Percentiles rank a stretch among this genome's conserved stretches.
Conservation (phyloP, 2,113 vertebrate species). For the Aythya baeri region DNA sequence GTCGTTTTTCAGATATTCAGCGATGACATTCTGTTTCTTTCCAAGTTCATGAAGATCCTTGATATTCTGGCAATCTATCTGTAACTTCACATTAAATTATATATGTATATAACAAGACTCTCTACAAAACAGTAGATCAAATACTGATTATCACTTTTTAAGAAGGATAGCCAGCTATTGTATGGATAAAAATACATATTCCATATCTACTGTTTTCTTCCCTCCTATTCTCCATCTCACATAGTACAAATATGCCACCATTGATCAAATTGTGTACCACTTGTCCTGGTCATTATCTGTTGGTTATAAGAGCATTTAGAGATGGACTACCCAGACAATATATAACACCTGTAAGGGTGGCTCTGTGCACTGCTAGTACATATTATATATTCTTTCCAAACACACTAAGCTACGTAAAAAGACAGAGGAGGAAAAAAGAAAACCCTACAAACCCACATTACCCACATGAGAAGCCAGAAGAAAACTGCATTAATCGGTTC, state of each 20-base stretch:
- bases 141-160: not conserved
- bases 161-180: not conserved
- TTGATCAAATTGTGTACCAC: not conserved
- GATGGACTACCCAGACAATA: not conserved
- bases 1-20: not conserved
- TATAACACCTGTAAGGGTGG: not conserved
- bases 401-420: not conserved
- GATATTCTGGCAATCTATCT: not conserved
- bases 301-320: not conserved
- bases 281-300: not conserved
- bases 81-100: not conserved
- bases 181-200: not conserved
- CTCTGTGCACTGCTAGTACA: not conserved
- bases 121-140: not conserved
- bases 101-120: not conserved
- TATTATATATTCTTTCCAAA: not conserved
- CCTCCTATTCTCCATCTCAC: not conserved
- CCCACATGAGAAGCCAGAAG: not conserved
- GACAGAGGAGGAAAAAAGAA: not conserved
- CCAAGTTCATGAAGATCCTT: not conserved
- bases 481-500: fast-evolving
- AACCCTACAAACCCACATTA: fast-evolving
- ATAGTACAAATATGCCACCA: not conserved
- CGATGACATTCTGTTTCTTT: not conserved
- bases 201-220: not conserved